phyloP scores from a whole-genome alignment of 2,888 invertebrate species.

The Stenolophus ochropezus region DNA sequence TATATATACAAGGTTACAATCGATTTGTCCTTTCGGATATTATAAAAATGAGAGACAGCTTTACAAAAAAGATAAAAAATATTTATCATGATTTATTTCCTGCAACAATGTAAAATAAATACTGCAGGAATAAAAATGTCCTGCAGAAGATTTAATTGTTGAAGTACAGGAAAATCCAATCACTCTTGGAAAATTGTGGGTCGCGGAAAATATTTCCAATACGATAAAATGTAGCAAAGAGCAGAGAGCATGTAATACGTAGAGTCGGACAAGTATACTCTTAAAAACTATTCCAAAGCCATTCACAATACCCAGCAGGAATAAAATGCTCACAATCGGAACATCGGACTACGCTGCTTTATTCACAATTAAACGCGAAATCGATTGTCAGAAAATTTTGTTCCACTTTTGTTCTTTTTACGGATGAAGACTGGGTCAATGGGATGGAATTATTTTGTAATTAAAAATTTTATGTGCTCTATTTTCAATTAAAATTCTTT shows the following conservation, averaged over 20 bases:
- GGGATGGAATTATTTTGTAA: neutral
- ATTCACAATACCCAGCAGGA: neutral
- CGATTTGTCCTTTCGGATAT: too few species aligned
- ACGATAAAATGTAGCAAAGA: neutral
- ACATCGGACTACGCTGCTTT: neutral
- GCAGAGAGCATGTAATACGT: neutral
- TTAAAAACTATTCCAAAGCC: slow-evolving; percentile 12
- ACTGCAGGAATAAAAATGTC: too few species aligned
- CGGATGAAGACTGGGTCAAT: neutral
- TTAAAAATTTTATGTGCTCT: neutral
- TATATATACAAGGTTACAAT: too few species aligned
- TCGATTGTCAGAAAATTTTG: slow-evolving; percentile 4
- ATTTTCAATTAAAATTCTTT: neutral
- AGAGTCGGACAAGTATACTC: neutral
- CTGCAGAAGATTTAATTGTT: neutral
- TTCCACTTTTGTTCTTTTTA: slow-evolving; percentile 1
- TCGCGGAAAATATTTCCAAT: neutral
- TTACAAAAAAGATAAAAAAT: too few species aligned
- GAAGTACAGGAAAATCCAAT: neutral
- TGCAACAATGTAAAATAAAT: too few species aligned
- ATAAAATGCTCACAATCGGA: neutral
- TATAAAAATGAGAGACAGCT: too few species aligned
- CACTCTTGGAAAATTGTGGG: neutral
- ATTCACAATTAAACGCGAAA: slow-evolving; percentile 28
- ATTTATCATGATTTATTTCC: too few species aligned